These are phyloP conservation scores for Phalera bucephala DNA, from an alignment of 2,888 invertebrate species.

Conservation along the genomic window DNA sequence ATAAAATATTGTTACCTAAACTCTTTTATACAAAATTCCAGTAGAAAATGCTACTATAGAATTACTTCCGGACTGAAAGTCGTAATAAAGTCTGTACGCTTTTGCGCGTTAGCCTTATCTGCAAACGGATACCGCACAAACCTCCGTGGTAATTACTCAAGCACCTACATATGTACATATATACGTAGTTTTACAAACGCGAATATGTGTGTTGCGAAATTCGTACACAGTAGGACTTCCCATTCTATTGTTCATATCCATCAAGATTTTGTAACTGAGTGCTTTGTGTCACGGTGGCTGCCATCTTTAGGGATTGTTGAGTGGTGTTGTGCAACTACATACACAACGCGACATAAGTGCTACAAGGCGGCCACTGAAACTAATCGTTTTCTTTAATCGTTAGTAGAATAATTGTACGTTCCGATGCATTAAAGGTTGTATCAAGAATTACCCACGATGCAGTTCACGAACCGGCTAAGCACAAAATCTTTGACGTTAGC, in stretches of 20 bases:
- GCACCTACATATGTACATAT: conserved; percentile 10
- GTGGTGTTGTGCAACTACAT: conserved; percentile 24
- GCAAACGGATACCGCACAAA: conserved; percentile 41
- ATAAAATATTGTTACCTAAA: no score
- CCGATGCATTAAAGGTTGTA: no score
- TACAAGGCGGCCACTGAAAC: not conserved
- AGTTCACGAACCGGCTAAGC: no score
- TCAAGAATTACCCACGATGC: no score
- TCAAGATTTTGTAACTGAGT: conserved; percentile 55
- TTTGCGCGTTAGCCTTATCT: conserved; percentile 35
- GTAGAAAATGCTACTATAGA: conserved; percentile 11
- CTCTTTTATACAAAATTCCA: no score
- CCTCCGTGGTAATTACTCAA: conserved; percentile 28
- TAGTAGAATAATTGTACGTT: no score
- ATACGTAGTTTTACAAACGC: not conserved
- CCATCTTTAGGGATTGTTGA: conserved; percentile 47
- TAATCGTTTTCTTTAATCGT: no score
- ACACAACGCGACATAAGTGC: not conserved
- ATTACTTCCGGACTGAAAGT: conserved; percentile 10
- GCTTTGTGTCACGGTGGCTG: conserved; percentile 52
- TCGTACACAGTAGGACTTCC: conserved; percentile 50
- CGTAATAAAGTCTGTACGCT: conserved; percentile 14
- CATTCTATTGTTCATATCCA: conserved; percentile 65
- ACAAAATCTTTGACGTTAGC: no score
- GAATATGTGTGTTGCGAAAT: conserved; percentile 48